Percentiles rank a stretch among this genome's conserved stretches.
Conservation (phyloP, 2,888 invertebrate species). For the Agrenia bidenticulata region DNA sequence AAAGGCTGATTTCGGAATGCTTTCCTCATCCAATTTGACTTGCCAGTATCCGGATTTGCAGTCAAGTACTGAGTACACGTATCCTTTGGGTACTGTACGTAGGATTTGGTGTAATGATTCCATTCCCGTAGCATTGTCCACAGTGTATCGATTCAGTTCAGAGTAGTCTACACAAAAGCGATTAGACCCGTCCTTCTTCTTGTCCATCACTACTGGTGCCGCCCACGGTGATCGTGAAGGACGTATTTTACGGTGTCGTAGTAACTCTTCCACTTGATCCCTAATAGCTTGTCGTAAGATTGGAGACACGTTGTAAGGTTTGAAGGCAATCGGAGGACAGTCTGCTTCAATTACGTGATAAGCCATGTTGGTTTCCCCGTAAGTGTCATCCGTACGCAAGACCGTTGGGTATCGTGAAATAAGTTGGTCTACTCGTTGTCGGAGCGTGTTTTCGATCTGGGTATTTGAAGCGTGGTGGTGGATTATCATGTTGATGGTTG, state of each 20-base stretch:
- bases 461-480: too few species aligned
- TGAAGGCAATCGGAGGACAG: too few species aligned
- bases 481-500: too few species aligned
- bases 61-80: constrained; percentile 24
- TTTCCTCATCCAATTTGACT: constrained; percentile 21
- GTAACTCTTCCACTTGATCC: constrained; percentile 22
- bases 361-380: too few species aligned
- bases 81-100: constrained; percentile 24
- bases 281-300: background rate
- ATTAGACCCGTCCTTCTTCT: constrained; percentile 18
- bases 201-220: constrained; percentile 20
- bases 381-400: too few species aligned
- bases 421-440: too few species aligned
- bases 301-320: too few species aligned
- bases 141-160: constrained; percentile 23
- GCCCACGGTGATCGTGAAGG: constrained; percentile 11
- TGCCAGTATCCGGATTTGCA: constrained; percentile 35
- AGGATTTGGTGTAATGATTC: constrained; percentile 22
- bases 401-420: too few species aligned
- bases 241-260: constrained; percentile 21
- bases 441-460: too few species aligned
- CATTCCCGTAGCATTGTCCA: constrained; percentile 22
- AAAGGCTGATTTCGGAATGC: constrained; percentile 27
- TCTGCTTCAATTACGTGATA: too few species aligned
- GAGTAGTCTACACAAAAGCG: constrained; percentile 26